These are phyloP conservation scores for Gallinago nigripennis DNA, from an alignment of 2,797 vertebrate genomes.

Conservation along the genomic window DNA sequence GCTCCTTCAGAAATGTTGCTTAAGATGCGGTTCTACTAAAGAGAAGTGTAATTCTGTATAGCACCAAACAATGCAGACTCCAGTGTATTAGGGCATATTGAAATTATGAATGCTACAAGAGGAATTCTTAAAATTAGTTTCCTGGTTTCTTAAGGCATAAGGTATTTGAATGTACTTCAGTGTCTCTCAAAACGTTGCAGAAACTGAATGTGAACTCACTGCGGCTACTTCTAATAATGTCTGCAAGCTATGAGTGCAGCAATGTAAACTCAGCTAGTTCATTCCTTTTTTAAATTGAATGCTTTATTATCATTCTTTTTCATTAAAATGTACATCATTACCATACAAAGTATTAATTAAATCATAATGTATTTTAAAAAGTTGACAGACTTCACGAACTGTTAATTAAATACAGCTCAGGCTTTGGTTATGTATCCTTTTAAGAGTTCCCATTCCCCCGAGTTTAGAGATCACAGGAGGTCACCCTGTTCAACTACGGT, in stretches of 20 bases:
- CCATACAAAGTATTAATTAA: neutral
- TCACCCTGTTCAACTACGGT: neutral
- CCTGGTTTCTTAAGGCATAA: neutral
- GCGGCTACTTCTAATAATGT: neutral
- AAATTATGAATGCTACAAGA: neutral
- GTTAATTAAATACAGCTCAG: slow-evolving; percentile 50
- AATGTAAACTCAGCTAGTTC: neutral
- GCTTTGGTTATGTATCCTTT: slow-evolving; percentile 11
- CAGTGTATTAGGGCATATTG: neutral
- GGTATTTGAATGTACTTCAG: neutral
- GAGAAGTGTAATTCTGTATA: neutral
- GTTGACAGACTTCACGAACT: slow-evolving; percentile 24
- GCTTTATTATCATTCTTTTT: neutral
- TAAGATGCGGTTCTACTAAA: neutral
- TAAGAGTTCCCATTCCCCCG: neutral
- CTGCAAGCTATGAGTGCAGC: neutral
- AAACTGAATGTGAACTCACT: neutral
- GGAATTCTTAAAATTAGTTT: neutral
- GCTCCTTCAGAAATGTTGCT: neutral
- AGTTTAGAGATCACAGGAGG: slow-evolving; percentile 31
- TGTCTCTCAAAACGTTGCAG: neutral
- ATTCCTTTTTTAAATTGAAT: neutral
- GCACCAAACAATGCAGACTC: neutral
- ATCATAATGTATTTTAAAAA: slow-evolving; percentile 24
- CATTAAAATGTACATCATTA: neutral